A percentile compares a stretch with the other conserved stretches of the same genome.
These are phyloP conservation scores for Poeciliopsis turrubarensis DNA, from an alignment of 2,113 vertebrate genomes.

Conservation along the genomic window DNA sequence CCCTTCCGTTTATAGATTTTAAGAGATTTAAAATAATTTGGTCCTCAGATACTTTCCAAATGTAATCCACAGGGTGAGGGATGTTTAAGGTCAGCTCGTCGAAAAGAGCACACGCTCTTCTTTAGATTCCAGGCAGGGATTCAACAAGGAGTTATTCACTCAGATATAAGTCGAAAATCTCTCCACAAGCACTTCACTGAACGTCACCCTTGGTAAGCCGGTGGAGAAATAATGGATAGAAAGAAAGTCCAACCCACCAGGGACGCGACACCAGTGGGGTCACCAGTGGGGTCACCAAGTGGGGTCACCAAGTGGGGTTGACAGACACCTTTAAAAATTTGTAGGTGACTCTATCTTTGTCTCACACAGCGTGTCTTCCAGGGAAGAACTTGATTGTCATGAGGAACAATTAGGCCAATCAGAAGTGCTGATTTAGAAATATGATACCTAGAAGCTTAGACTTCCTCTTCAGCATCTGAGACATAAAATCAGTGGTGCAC, in stretches of 20 bases:
- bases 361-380: too few species aligned
- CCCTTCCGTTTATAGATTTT: constrained; percentile 59
- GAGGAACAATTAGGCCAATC: too few species aligned
- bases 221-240: constrained; percentile 28
- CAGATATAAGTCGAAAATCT: constrained; percentile 53
- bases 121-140: constrained; percentile 61
- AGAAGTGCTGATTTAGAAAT: too few species aligned
- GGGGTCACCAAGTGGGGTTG: too few species aligned
- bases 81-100: constrained; percentile 66
- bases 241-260: constrained; percentile 10
- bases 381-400: too few species aligned
- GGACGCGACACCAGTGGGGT: constrained; percentile 27
- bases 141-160: constrained; percentile 44
- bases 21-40: constrained; percentile 64
- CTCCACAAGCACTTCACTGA: constrained; percentile 46
- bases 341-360: neutral
- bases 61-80: constrained; percentile 56
- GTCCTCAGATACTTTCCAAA: constrained; percentile 55
- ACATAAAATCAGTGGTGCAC: too few species aligned
- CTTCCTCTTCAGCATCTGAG: too few species aligned
- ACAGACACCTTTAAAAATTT: neutral
- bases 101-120: constrained; percentile 38
- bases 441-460: too few species aligned
- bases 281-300: too few species aligned
- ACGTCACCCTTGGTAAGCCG: constrained; percentile 53